These are phyloP conservation scores for Nansenia antarctica DNA, from an alignment of 2,113 vertebrate genomes.

Conservation along the genomic window DNA sequence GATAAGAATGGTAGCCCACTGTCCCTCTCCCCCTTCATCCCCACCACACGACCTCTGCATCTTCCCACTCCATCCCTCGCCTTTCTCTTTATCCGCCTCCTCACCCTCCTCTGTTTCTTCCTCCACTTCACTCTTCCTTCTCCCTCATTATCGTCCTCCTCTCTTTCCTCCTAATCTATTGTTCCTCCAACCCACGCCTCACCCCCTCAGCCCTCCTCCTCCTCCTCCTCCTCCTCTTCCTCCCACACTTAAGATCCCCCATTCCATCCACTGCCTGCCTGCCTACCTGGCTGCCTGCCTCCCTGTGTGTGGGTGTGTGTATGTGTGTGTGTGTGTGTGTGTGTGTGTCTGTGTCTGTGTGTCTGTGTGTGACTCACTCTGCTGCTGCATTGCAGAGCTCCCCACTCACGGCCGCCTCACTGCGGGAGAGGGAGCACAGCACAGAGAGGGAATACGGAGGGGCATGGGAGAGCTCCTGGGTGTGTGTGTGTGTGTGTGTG, in stretches of 20 bases:
- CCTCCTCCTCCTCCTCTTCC: constrained; percentile 48
- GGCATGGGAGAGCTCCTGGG: neutral
- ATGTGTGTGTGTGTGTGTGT: neutral
- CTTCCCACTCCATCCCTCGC: constrained; percentile 33
- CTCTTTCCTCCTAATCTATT: constrained; percentile 39
- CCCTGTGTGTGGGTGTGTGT: neutral
- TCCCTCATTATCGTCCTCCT: constrained; percentile 53
- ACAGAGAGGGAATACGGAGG: constrained; percentile 31
- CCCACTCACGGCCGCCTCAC: constrained; percentile 56
- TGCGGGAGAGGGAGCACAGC: constrained; percentile 56
- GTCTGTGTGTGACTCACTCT: constrained; percentile 60
- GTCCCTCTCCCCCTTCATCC: constrained; percentile 27
- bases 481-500: neutral
- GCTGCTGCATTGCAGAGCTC: constrained; percentile 77
- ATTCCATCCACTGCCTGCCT: constrained; percentile 11
- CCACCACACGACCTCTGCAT: constrained; percentile 2
- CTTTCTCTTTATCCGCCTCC: constrained; percentile 17
- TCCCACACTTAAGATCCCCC: constrained; percentile 58
- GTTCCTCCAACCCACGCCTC: constrained; percentile 35
- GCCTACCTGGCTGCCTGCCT: constrained; percentile 9
- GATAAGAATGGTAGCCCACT: constrained; percentile 15
- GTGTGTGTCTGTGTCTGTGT: constrained; percentile 5
- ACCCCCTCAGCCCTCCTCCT: constrained; percentile 30
- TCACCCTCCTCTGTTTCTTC: constrained; percentile 50
- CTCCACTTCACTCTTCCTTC: constrained; percentile 39